These are phyloP conservation scores for Triplophysa siluroides DNA, from an alignment of 2,113 vertebrate species.

Conservation along the genomic window DNA sequence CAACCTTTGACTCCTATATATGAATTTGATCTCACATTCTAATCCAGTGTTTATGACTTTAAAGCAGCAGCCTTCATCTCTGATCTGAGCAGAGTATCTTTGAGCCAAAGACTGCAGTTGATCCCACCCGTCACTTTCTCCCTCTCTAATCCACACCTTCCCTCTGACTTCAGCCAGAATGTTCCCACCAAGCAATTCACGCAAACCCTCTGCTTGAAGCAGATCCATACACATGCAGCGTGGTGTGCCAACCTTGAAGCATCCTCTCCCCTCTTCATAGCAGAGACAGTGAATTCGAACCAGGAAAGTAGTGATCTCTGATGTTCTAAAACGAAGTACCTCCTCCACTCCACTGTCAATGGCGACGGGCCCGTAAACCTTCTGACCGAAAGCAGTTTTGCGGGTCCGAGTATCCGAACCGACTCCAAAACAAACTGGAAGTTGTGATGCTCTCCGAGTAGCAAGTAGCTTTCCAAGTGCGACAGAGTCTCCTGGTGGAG, in stretches of 20 bases:
- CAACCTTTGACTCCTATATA: constrained; percentile 51
- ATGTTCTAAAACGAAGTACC: constrained; percentile 49
- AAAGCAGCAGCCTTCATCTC: constrained; percentile 58
- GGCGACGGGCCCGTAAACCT: constrained; percentile 43
- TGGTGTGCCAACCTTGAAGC: constrained; percentile 40
- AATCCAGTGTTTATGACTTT: constrained; percentile 40
- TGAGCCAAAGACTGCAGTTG: constrained; percentile 29
- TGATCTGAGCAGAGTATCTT: constrained; percentile 23
- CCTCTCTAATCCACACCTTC: constrained; percentile 58
- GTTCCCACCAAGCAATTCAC: constrained; percentile 12
- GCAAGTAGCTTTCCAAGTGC: constrained; percentile 51
- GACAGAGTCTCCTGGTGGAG: constrained; percentile 58
- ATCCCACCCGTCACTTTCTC: constrained; percentile 5
- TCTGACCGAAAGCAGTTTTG: constrained; percentile 27
- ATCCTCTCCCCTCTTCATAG: constrained; percentile 43
- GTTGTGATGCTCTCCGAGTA: constrained; percentile 53
- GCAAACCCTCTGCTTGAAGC: constrained; percentile 9
- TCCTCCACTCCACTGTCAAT: constrained; percentile 62
- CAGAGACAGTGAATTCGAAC: constrained; percentile 52
- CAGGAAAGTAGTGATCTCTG: constrained; percentile 51
- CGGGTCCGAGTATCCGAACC: constrained; percentile 35
- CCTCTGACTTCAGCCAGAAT: constrained; percentile 49
- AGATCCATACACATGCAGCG: constrained; percentile 33
- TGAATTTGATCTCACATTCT: constrained; percentile 59
- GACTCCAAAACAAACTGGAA: constrained; percentile 54